phyloP scores from a whole-genome alignment of 2,113 vertebrate species.

The Paedocypris sp. region DNA sequence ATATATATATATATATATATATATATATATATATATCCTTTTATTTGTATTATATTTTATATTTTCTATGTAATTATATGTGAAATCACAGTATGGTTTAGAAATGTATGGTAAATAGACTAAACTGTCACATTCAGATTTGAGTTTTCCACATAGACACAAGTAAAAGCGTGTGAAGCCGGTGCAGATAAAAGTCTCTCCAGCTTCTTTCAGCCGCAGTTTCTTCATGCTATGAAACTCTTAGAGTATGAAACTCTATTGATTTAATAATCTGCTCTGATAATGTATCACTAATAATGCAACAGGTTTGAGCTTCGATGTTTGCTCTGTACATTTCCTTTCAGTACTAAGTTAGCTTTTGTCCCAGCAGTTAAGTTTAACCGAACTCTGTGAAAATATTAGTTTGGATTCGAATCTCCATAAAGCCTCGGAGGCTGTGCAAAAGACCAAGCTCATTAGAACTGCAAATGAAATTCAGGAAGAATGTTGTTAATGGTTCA shows the following conservation, averaged over 20 bases:
- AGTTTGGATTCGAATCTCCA: conserved; percentile 32
- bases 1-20: too few species aligned
- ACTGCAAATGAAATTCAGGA: conserved; percentile 31
- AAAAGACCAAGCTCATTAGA: conserved; percentile 27
- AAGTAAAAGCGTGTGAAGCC: not conserved
- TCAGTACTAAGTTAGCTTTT: conserved; percentile 17
- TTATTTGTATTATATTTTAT: too few species aligned
- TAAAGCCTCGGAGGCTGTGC: conserved; percentile 24
- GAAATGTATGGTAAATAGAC: too few species aligned
- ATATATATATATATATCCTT: too few species aligned
- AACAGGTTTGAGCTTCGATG: conserved; percentile 8
- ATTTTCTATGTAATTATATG: too few species aligned
- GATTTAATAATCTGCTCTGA: not conserved
- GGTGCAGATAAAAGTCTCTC: conserved; percentile 5
- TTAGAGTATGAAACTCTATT: too few species aligned
- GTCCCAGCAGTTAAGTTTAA: conserved; percentile 22
- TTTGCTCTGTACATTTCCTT: conserved; percentile 7
- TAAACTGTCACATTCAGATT: too few species aligned
- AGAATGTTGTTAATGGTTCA: conserved; percentile 19
- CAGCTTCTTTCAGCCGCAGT: not conserved
- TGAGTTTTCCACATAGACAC: not conserved
- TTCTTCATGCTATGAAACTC: not conserved
- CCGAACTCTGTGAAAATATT: conserved; percentile 19
- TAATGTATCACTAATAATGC: conserved; percentile 14
- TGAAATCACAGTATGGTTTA: too few species aligned